Conservation (phyloP, 2,113 vertebrate species). For the Nycticebus coucang region DNA sequence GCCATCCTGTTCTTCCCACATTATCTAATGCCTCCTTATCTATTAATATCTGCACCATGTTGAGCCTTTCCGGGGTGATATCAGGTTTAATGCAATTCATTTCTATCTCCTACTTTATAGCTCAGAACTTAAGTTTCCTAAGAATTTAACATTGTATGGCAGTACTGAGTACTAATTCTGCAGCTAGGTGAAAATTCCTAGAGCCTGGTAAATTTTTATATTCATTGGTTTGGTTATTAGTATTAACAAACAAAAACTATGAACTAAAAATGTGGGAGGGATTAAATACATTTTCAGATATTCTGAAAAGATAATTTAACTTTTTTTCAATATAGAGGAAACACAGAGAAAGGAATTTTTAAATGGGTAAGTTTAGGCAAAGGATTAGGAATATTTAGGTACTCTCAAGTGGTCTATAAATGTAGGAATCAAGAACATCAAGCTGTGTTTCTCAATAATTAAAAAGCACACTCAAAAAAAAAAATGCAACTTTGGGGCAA, state of each 20-base stretch:
- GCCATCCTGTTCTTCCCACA: neutral
- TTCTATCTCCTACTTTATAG: neutral
- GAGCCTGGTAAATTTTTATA: neutral
- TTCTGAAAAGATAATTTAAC: conserved; percentile 1
- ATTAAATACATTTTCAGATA: neutral
- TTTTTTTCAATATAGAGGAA: neutral
- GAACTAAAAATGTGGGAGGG: neutral
- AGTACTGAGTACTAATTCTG: neutral
- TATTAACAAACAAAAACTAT: neutral
- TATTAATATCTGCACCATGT: neutral
- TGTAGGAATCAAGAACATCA: neutral
- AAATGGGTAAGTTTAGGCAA: neutral
- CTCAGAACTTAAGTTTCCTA: conserved; percentile 16
- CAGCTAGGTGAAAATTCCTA: neutral
- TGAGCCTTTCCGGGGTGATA: neutral
- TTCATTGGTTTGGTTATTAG: neutral
- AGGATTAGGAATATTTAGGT: neutral
- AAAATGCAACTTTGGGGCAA: neutral
- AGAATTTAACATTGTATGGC: neutral
- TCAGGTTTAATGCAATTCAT: neutral
- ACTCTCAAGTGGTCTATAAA: neutral
- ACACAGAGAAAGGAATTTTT: neutral
- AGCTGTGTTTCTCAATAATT: conserved; percentile 5
- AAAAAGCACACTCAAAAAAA: neutral
- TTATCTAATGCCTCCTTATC: neutral